phyloP scores from a whole-genome alignment of 2,888 invertebrate species.

The Cephus pulcher region DNA sequence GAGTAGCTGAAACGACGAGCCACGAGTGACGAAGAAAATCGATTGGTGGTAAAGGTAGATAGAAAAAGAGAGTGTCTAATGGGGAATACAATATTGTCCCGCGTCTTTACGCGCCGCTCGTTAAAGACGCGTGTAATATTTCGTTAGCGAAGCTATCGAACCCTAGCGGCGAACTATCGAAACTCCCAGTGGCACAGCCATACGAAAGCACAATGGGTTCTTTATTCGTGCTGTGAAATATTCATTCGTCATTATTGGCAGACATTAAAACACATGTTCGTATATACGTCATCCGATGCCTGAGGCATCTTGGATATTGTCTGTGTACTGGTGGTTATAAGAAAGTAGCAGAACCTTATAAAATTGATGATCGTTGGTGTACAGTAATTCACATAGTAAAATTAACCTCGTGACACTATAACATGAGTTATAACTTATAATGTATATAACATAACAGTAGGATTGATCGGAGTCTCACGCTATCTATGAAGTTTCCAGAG shows the following conservation, averaged over 20 bases:
- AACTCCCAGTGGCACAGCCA: not conserved
- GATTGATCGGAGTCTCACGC: not conserved
- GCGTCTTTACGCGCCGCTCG: not conserved
- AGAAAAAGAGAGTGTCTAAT: not conserved
- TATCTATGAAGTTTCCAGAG: slow-evolving; percentile 1
- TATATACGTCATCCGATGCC: not conserved
- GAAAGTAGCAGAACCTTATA: not conserved
- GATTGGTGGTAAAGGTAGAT: not conserved
- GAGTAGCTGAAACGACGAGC: not conserved
- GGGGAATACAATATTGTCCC: not conserved
- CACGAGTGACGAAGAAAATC: not conserved
- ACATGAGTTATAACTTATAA: not conserved
- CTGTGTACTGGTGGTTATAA: not conserved
- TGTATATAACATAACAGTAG: not conserved
- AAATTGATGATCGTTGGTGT: not conserved
- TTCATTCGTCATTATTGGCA: not conserved
- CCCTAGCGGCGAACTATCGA: not conserved
- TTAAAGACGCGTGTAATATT: not conserved
- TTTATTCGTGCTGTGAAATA: not conserved
- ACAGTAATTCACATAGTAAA: not conserved
- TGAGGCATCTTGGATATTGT: not conserved
- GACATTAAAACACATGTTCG: not conserved
- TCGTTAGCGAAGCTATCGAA: not conserved
- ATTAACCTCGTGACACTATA: not conserved
- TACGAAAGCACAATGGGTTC: not conserved